Evolutionary conservation across 2,113 vertebrate species (phyloP), one percentile per base, ranked within the genome.

Genomic region (Limanda limanda): DNA sequence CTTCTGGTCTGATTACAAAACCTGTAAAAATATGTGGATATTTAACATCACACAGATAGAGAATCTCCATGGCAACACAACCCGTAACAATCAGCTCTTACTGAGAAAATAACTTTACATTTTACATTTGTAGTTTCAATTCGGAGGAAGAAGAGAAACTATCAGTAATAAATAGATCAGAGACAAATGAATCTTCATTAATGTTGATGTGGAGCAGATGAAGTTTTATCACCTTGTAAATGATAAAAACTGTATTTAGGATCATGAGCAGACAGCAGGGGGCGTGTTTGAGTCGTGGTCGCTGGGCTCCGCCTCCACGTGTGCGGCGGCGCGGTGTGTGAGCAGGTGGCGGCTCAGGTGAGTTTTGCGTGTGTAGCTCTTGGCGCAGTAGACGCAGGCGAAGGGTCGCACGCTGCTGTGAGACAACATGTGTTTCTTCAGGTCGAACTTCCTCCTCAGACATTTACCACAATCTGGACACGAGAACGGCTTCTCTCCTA

Each of bases 281-380:
- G 11, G 37, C 1, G 61, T 35, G 4, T 11, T 20, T 21, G 25
- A 72, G 23, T 40, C 3, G 3, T 76, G 31, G 5, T 71, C 74
- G 0, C 27, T 2, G 5, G 0, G 21, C 25, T 7, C 47, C 24
- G 0, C 54, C 76, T 1, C 68, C 52, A 71, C 6, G 17, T 51
- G 47, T 15, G 45, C 51, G 0, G 62, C 2, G 20, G n/a, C 1
- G 40, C 47, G 1, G 76, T 94, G 93, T 0, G 80, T 94, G 73
- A 92, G 84, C 79, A 91, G 84, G 84, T 94, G 94, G 68, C 91
- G 84, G 70, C 76, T 92, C 45, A 94, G 89, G 85, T 94, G 93
- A 2, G 91, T 93, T 58, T 87, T 90, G 17, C 93, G 87, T 4
- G 92, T 94, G 89, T 93, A 95, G 80, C 90, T 92, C 85, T 95